Conservation (phyloP, 2,113 vertebrate species). For the Corythornis vintsioides region DNA sequence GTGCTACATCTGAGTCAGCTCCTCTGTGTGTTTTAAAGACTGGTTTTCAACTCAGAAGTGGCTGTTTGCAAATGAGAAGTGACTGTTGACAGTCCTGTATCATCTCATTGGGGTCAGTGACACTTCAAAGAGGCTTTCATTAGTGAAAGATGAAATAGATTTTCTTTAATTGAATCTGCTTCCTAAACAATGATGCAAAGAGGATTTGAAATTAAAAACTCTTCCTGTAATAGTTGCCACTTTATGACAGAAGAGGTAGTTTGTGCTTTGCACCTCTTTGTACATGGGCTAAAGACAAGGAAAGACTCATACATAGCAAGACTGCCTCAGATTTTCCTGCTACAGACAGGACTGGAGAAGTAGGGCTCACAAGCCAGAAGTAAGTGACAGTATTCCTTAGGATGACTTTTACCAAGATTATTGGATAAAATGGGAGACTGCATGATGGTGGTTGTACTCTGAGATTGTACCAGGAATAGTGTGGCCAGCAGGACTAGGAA, state of each 20-base stretch:
- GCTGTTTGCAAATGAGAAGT: neutral
- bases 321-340: neutral
- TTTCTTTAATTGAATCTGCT: neutral
- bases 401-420: neutral
- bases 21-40: neutral
- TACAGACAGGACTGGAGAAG: neutral
- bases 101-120: neutral
- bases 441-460: neutral
- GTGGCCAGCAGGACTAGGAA: too few relatives aligned
- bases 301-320: neutral
- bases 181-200: neutral
- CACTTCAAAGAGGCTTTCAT: conserved; percentile 34
- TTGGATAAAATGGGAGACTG: neutral
- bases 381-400: neutral
- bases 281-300: rapidly evolving
- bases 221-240: neutral
- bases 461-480: neutral
- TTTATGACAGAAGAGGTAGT: neutral
- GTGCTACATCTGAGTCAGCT: neutral
- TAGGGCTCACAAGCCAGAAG: neutral
- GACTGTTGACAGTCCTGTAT: neutral
- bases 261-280: neutral
- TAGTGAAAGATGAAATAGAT: neutral
- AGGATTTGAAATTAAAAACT: neutral
- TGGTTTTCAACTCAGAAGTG: neutral